Percentiles rank a stretch among this genome's conserved stretches.
These are phyloP conservation scores for Pachyrhynchus sulphureomaculatus DNA, from an alignment of 1,140 invertebrate genomes.

Conservation along the genomic window DNA sequence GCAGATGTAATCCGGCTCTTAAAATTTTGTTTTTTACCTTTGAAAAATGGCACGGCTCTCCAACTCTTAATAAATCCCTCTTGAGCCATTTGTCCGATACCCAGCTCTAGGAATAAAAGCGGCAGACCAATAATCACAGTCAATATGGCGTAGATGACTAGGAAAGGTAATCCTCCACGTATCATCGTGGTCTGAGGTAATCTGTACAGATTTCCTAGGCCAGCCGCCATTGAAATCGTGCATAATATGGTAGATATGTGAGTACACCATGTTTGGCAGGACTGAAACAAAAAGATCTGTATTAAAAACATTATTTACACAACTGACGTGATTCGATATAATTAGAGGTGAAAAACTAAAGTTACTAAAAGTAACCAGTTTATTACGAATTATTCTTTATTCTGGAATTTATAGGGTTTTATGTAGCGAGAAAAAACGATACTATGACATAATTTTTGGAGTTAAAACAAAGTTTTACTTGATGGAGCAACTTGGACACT, in stretches of 20 bases:
- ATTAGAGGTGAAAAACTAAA: no score
- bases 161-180: conserved; percentile 63
- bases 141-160: conserved; percentile 66
- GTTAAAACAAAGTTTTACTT: no score
- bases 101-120: conserved; percentile 73
- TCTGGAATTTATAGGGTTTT: no score
- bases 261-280: conserved; percentile 47
- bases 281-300: conserved; percentile 41
- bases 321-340: neutral
- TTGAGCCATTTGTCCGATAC: conserved; percentile 76
- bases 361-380: no score
- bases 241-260: conserved; percentile 50
- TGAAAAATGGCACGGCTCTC: conserved; percentile 77
- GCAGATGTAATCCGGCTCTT: no score
- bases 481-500: no score
- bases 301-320: conserved; percentile 8
- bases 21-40: conserved; percentile 58
- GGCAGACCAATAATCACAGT: conserved; percentile 68
- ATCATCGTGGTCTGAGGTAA: conserved; percentile 56
- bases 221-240: conserved; percentile 55
- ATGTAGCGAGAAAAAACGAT: no score
- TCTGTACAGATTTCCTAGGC: conserved; percentile 57
- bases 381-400: no score
- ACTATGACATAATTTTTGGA: no score
- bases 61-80: conserved; percentile 75